phyloP scores from a whole-genome alignment of 2,113 vertebrate species.

The Leptosomus discolor region DNA sequence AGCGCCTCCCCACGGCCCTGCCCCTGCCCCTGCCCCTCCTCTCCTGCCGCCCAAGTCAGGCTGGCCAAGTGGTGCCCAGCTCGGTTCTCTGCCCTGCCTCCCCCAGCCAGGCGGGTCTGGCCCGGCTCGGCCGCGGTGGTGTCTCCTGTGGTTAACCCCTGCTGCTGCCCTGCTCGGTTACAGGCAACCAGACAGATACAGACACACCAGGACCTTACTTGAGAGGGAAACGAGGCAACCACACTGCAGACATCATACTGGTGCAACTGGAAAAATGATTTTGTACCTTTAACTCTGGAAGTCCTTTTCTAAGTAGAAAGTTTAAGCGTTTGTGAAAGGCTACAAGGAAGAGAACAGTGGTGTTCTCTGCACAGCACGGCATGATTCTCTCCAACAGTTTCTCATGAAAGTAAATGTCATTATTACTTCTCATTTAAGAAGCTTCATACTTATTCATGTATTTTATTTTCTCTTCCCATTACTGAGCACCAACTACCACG shows the following conservation, averaged over 20 bases:
- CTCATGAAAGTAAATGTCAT: background rate
- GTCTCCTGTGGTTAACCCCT: no score
- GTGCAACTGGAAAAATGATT: background rate
- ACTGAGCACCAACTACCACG: background rate
- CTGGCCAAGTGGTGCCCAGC: background rate
- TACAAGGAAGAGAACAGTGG: background rate
- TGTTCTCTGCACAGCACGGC: background rate
- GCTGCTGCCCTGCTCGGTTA: background rate
- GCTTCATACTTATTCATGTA: background rate
- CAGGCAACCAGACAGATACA: background rate
- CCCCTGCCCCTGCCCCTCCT: background rate
- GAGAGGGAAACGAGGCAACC: background rate
- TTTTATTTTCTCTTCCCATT: background rate
- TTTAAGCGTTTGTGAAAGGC: background rate
- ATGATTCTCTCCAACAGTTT: background rate
- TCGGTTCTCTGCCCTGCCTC: accelerated
- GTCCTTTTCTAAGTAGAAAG: background rate
- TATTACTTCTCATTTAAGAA: background rate
- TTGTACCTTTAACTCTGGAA: background rate
- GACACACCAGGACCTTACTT: no score
- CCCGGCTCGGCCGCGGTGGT: no score
- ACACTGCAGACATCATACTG: background rate
- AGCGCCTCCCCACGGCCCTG: accelerated
- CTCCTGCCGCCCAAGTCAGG: background rate
- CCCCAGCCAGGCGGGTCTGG: no score